Evolutionary conservation across 2,113 vertebrate genomes (phyloP).

Genomic region (Butastur rufipennis): DNA sequence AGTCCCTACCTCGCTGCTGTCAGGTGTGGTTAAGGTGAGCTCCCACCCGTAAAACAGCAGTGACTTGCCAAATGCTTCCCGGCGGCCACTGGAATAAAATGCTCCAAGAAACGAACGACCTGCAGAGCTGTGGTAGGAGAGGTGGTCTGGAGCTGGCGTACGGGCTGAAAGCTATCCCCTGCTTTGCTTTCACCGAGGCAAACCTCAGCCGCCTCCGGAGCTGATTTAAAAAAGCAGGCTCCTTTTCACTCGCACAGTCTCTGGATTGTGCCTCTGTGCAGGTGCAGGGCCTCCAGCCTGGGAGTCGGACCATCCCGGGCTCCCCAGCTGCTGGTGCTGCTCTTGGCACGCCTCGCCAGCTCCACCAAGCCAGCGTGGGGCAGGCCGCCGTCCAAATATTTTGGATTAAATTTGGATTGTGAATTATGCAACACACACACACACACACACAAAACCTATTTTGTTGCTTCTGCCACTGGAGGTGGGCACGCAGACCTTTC

Average conservation of each 20-base stretch:
- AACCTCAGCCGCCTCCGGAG: neutral
- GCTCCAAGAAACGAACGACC: neutral
- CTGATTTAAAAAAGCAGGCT: neutral
- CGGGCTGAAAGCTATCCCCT: neutral
- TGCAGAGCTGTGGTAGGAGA: neutral
- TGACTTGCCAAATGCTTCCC: neutral
- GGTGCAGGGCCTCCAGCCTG: neutral
- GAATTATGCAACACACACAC: neutral
- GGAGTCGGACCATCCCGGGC: neutral
- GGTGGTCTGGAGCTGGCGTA: neutral
- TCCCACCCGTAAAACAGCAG: neutral
- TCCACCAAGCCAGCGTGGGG: neutral
- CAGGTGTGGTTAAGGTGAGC: neutral
- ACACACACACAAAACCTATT: neutral
- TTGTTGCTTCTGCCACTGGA: neutral
- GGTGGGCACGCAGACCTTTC: neutral
- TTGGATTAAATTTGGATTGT: neutral
- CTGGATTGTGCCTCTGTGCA: neutral
- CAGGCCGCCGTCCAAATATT: neutral
- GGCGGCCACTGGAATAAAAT: neutral
- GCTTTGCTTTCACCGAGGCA: neutral
- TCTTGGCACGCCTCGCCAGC: neutral
- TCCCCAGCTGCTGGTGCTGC: neutral
- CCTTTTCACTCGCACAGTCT: neutral
- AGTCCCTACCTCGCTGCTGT: neutral